A percentile compares a stretch with the other conserved stretches of the same genome.
Evolutionary conservation across 2,797 vertebrate genomes (phyloP).

Genomic region (Lindbergichthys nudifrons): DNA sequence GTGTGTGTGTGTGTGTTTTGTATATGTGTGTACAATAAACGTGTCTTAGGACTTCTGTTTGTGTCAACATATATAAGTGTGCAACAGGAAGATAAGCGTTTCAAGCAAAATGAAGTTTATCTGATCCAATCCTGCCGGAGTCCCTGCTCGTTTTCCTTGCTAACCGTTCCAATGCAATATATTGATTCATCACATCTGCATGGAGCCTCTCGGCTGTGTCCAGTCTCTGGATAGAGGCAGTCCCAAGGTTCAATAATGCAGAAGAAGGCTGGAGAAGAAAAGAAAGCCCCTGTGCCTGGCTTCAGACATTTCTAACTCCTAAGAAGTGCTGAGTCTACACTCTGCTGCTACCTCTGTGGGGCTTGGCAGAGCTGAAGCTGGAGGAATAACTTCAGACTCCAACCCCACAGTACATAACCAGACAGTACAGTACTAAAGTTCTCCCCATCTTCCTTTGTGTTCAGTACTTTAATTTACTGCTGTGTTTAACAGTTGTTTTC

Average conservation of each 20-base stretch:
- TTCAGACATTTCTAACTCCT: slow-evolving; percentile 63
- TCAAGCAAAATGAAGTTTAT: slow-evolving; percentile 22
- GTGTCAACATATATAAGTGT: slow-evolving; percentile 22
- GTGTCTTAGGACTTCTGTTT: slow-evolving; percentile 34
- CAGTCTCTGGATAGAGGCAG: slow-evolving; percentile 58
- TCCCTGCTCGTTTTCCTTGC: slow-evolving; percentile 11
- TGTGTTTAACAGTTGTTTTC: neutral
- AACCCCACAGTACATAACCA: slow-evolving; percentile 23
- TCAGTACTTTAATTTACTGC: neutral
- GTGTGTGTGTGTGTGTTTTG: slow-evolving; percentile 17
- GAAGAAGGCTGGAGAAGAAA: slow-evolving; percentile 59
- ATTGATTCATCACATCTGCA: slow-evolving; percentile 76
- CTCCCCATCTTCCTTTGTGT: neutral
- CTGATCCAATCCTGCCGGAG: slow-evolving; percentile 38
- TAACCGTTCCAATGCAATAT: slow-evolving; percentile 41
- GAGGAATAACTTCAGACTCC: slow-evolving; percentile 41
- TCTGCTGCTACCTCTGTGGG: slow-evolving; percentile 55
- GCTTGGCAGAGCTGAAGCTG: slow-evolving; percentile 52
- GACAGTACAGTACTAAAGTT: slow-evolving; percentile 13
- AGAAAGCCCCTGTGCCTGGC: slow-evolving; percentile 56
- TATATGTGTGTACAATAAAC: slow-evolving; percentile 25
- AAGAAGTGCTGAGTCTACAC: slow-evolving; percentile 79
- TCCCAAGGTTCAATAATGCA: slow-evolving; percentile 72
- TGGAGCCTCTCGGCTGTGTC: slow-evolving; percentile 68
- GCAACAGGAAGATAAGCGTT: slow-evolving; percentile 35